Conservation (phyloP, 2,797 vertebrate genomes). For the Podarcis lilfordi region DNA sequence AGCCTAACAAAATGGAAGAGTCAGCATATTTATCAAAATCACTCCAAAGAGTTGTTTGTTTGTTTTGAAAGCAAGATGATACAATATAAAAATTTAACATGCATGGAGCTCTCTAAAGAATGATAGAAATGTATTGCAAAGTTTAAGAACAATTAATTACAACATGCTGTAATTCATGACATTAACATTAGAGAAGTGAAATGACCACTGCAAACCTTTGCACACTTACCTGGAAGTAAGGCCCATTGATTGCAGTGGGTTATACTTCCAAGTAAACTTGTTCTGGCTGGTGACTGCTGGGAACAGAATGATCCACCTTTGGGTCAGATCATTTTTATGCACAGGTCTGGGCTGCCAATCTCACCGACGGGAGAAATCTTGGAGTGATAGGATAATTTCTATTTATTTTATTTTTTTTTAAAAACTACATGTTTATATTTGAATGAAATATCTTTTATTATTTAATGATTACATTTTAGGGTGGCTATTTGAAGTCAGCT, state of each 20-base stretch:
- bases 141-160: conserved; percentile 33
- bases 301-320: conserved; percentile 33
- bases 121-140: conserved; percentile 29
- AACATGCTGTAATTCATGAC: conserved; percentile 13
- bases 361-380: conserved; percentile 35
- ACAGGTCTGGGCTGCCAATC: neutral
- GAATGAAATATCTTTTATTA: conserved; percentile 77
- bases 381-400: conserved; percentile 50
- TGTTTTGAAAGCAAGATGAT: conserved; percentile 31
- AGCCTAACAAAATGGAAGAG: neutral
- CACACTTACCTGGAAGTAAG: neutral
- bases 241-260: neutral
- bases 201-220: neutral
- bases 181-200: conserved; percentile 47
- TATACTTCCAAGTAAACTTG: neutral
- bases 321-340: neutral
- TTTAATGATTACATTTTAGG: conserved; percentile 84
- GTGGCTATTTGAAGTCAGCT: conserved; percentile 85
- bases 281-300: neutral
- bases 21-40: conserved; percentile 16
- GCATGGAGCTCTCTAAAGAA: conserved; percentile 30
- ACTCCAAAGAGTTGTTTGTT: neutral
- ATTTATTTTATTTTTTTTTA: conserved; percentile 54
- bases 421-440: conserved; percentile 68
- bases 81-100: conserved; percentile 32